Conservation (phyloP, 1,140 invertebrate genomes). For the Zaprionus kolodkinae region DNA sequence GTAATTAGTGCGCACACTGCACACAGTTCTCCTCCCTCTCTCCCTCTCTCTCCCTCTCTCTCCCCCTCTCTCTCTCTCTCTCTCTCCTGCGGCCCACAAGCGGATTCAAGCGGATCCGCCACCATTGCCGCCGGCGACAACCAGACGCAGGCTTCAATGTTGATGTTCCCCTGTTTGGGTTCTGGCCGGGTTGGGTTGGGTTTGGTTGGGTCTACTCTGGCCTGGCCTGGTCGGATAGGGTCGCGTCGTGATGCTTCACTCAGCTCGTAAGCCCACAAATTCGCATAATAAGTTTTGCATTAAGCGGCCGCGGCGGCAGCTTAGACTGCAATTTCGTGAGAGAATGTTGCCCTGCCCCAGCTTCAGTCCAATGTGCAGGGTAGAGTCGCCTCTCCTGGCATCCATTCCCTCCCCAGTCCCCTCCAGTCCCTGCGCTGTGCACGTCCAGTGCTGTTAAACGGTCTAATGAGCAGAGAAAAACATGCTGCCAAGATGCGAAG, state of each 20-base stretch:
- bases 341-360: background rate
- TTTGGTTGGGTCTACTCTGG: background rate
- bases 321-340: conserved; percentile 44
- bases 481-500: conserved; percentile 12
- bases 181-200: background rate
- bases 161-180: background rate
- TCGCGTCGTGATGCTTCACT: background rate
- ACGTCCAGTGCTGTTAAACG: background rate
- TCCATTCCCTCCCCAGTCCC: background rate
- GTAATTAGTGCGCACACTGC: conserved; percentile 72
- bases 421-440: background rate
- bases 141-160: background rate
- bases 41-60: too few species aligned
- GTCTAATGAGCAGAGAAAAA: conserved; percentile 28
- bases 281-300: conserved; percentile 69
- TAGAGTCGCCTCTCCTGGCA: background rate
- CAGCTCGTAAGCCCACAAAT: conserved; percentile 54
- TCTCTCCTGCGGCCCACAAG: background rate
- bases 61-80: background rate
- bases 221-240: too few species aligned
- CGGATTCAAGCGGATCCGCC: background rate
- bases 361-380: background rate
- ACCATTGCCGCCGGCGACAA: conserved; percentile 23
- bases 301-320: conserved; percentile 37
- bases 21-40: conserved; percentile 16